phyloP scores from a whole-genome alignment of 2,888 invertebrate species.

The Serrognathus titanus region DNA sequence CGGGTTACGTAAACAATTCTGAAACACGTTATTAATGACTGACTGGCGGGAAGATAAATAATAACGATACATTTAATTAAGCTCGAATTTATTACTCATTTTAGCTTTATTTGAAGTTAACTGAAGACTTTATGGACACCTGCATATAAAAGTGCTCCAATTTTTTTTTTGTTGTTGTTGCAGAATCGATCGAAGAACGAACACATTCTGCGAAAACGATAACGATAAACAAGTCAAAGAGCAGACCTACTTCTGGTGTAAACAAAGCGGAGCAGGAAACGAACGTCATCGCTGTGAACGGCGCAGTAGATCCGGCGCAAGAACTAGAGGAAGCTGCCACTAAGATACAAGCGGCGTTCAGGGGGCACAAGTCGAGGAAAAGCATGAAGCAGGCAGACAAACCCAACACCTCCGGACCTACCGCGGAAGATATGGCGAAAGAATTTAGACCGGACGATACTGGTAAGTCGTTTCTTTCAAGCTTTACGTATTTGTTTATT shows the following conservation, averaged over 20 bases:
- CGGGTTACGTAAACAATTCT: too few species aligned
- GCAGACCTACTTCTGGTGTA: constrained; percentile 28
- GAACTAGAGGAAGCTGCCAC: constrained; percentile 69
- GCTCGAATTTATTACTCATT: too few species aligned
- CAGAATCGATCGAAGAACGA: constrained; percentile 33
- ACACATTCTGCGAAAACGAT: constrained; percentile 43
- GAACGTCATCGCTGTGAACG: constrained; percentile 16
- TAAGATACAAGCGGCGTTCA: constrained; percentile 85
- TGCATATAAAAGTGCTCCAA: not conserved
- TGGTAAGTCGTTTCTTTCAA: constrained; percentile 53
- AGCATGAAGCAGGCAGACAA: constrained; percentile 65
- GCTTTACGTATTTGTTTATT: too few species aligned
- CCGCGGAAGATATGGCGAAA: constrained; percentile 67
- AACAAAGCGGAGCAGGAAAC: constrained; percentile 18
- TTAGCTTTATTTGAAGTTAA: too few species aligned
- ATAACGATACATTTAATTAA: too few species aligned
- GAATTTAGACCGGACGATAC: constrained; percentile 78
- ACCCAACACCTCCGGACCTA: constrained; percentile 29
- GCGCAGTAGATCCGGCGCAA: constrained; percentile 13
- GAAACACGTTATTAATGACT: too few species aligned
- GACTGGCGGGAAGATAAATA: too few species aligned
- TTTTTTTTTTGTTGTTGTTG: constrained; percentile 10
- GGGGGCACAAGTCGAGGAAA: constrained; percentile 77
- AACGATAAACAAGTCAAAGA: constrained; percentile 36
- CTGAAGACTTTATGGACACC: too few species aligned